Base-by-base conservation (phyloP, 2,888 invertebrate genomes). In the Thymelicus acteon region DNA sequence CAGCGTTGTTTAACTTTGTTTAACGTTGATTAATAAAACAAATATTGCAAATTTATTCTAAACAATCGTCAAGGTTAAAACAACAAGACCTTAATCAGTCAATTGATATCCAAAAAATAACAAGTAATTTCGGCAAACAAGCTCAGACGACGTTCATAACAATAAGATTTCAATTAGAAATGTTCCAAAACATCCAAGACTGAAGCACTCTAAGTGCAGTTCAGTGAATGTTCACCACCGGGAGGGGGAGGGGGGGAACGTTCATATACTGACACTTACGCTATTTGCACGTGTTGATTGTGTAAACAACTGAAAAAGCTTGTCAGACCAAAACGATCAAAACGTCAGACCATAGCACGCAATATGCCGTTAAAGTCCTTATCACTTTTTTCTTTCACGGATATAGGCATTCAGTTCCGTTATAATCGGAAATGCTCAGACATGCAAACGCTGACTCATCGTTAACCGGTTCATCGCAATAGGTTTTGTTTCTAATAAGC, bases 161-260 rank as follows among this genome's bases (percentile, higher is more conserved):
- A 52, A 52, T 52, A 19, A 52, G 52, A 19, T 19, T 19, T 52
- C 19, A 52, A 52, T 52, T 52, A 19, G 52, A 52, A 52, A 15
- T 8, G 52, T 52, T 52, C 52, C 52, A 52, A 52, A 52, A 44
- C 12, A 44, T 44, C 19, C 52, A 52, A 15, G 52, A 52, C 8
- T 52, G 52, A 52, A 52, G 52, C 52, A 7, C 19, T 8, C 19
- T 19, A 52, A 52, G 52, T 52, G 52, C 52, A 52, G 52, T 52
- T 52, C 52, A 19, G 52, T 52, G 52, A 52, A 7, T 52, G 2
- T 19, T 52, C 52, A 5, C 15, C 52, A 19, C 7, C 8, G 8
- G 12, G 19, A 6, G 48, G 48, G 48, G 48, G 48, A 6, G 13
- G 12, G 13, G 48, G 48, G 13, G 48, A 4, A 8, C 44, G 44